Evolutionary conservation across 1,140 invertebrate species (phyloP).

Genomic region (Drosophila murphyi): DNA sequence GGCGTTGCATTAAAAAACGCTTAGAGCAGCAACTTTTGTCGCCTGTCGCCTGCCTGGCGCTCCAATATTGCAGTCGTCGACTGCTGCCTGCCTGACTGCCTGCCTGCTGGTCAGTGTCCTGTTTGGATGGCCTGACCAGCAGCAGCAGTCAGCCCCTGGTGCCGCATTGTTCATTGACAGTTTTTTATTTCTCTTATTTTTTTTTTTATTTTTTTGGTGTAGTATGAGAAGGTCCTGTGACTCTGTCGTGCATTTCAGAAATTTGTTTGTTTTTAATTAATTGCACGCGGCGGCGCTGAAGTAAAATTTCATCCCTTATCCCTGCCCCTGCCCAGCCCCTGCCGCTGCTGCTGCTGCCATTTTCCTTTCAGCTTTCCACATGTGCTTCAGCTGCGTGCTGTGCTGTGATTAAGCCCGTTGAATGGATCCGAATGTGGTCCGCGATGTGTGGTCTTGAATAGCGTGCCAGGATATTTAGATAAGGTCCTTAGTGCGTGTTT

Average conservation of each 20-base stretch:
- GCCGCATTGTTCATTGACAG: slow-evolving; percentile 77
- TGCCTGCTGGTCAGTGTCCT: slow-evolving; percentile 33
- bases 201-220: too few species aligned
- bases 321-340: too few species aligned
- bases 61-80: slow-evolving; percentile 15
- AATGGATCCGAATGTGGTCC: slow-evolving; percentile 26
- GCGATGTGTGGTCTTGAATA: slow-evolving; percentile 45
- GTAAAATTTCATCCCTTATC: slow-evolving; percentile 1
- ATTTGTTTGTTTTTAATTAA: slow-evolving; percentile 85
- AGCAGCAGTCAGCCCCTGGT: neutral
- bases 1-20: slow-evolving; percentile 79
- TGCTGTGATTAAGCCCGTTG: slow-evolving; percentile 69
- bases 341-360: neutral
- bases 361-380: slow-evolving; percentile 21
- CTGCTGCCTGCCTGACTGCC: slow-evolving; percentile 14
- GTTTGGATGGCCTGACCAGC: slow-evolving; percentile 8
- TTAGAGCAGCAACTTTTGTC: slow-evolving; percentile 76
- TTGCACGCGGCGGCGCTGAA: slow-evolving; percentile 76
- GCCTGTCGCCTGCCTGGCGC: slow-evolving; percentile 67
- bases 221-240: slow-evolving; percentile 1
- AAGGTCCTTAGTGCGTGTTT: slow-evolving; percentile 32
- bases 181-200: slow-evolving; percentile 28
- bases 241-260: slow-evolving; percentile 77
- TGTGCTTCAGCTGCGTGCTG: slow-evolving; percentile 64
- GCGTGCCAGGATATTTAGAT: slow-evolving; percentile 75